Evolutionary conservation across 1,140 invertebrate species (phyloP), one percentile per base, ranked within the genome.

Genomic region (Elysia chlorotica): DNA sequence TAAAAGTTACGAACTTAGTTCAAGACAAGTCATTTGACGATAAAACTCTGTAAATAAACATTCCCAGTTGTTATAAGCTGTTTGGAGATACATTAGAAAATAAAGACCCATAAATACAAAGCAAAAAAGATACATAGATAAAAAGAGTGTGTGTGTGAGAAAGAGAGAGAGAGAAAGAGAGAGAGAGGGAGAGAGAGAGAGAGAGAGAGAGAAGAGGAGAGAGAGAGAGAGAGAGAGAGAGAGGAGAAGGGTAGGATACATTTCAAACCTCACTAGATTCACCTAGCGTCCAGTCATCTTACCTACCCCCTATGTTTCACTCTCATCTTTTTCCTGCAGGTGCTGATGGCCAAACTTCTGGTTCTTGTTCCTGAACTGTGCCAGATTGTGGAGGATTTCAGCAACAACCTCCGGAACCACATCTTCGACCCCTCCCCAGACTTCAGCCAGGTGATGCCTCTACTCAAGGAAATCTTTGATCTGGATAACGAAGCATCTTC

Each of bases 381-480:
- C 31, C 78, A 81, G 65, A 76, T 80, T 6, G 73, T 80, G 23
- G 79, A 81, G 25, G 76, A 81, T 31, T 81, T 83, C 62, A 71
- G 74, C n/a, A 65, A 68, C 2, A 74, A 79, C 57, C 68, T 81
- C 1, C 76, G 73, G 59, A 59, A 56, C 2, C 66, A 75, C 41
- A 62, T 80, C 0, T 82, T 77, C 65, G 81, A 82, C 56, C 17
- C 53, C 30, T 68, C 73, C 0, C 56, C 71, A 5, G 59, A 76
- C 5, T 80, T 76, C 65, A 59, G 65, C 28, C 75, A 77, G 17
- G 77, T 77, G 17, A 75, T 77, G 67, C 79, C 79, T n/a, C 68
- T 82, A 14, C 57, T 82, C 2, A 71, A 73, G 28, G 81, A 82
- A 74, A 79, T 82, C 23, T 80, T 82, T 71, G 81, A 82, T 48